Conservation (phyloP, 2,113 vertebrate species). For the Macrotis lagotis region DNA sequence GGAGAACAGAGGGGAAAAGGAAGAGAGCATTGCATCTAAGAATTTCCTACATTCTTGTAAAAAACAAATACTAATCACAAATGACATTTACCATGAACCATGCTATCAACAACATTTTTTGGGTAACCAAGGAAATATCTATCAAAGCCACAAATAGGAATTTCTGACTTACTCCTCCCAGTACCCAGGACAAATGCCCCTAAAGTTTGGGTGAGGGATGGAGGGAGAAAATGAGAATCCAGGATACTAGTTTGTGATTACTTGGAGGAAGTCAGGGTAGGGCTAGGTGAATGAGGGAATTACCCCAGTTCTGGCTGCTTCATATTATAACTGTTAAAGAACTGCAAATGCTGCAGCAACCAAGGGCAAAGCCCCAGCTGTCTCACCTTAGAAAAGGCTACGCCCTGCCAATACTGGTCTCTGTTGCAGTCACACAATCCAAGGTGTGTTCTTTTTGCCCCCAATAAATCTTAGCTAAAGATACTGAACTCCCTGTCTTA, state of each 20-base stretch:
- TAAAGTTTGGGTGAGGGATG: neutral
- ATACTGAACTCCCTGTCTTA: constrained; percentile 17
- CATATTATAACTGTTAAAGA: neutral
- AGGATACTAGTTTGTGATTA: neutral
- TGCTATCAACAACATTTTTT: constrained; percentile 6
- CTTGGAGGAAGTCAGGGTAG: neutral
- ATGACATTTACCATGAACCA: constrained; percentile 34
- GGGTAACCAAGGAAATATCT: neutral
- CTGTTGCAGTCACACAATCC: neutral
- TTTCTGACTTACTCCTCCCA: neutral
- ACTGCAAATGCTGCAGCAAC: too few species aligned
- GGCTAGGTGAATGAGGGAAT: neutral
- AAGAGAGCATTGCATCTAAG: constrained; percentile 8
- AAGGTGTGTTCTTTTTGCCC: neutral
- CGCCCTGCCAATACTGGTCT: constrained; percentile 17
- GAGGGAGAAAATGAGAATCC: neutral
- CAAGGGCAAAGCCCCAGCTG: neutral
- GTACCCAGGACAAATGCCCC: neutral
- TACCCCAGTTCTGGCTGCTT: neutral
- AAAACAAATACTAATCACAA: constrained; percentile 37
- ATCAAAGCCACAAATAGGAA: neutral
- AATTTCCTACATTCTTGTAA: constrained; percentile 35
- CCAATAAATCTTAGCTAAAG: constrained; percentile 7
- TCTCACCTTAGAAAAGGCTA: neutral
- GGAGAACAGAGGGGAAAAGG: neutral